Conservation (phyloP, 2,888 invertebrate genomes). For the Noctua comes region DNA sequence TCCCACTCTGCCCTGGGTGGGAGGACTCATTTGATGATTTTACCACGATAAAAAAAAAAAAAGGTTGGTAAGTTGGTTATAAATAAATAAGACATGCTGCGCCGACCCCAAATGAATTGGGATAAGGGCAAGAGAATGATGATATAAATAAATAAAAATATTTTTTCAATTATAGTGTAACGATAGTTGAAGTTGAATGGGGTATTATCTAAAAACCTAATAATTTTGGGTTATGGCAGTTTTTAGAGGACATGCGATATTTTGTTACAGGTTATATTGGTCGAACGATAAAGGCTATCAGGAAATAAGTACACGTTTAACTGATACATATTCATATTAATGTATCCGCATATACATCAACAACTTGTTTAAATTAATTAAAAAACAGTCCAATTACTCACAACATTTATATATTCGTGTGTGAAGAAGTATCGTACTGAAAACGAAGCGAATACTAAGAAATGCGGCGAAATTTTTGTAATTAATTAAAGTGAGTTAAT, state of each 20-base stretch:
- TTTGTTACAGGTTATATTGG: background rate
- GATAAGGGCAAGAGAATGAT: no score
- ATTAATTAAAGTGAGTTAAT: slow-evolving; percentile 38
- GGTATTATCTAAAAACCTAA: background rate
- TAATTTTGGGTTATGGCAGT: background rate
- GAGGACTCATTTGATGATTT: no score
- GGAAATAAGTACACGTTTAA: background rate
- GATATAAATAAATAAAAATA: no score
- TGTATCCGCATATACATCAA: background rate
- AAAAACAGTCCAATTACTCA: slow-evolving; percentile 3
- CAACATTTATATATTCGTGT: slow-evolving; percentile 6
- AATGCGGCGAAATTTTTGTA: slow-evolving; percentile 15
- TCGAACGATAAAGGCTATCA: background rate
- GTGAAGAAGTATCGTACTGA: background rate
- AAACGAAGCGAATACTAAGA: slow-evolving; percentile 8
- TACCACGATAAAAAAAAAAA: no score
- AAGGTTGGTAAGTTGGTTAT: no score
- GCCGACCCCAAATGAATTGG: no score
- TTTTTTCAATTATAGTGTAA: no score
- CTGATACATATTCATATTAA: background rate
- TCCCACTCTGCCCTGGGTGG: no score
- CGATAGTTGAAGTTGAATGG: background rate
- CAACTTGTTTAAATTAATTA: slow-evolving; percentile 2
- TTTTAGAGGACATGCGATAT: background rate
- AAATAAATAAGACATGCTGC: no score